phyloP scores from a whole-genome alignment of 1,140 invertebrate species.

The Atta texana region DNA sequence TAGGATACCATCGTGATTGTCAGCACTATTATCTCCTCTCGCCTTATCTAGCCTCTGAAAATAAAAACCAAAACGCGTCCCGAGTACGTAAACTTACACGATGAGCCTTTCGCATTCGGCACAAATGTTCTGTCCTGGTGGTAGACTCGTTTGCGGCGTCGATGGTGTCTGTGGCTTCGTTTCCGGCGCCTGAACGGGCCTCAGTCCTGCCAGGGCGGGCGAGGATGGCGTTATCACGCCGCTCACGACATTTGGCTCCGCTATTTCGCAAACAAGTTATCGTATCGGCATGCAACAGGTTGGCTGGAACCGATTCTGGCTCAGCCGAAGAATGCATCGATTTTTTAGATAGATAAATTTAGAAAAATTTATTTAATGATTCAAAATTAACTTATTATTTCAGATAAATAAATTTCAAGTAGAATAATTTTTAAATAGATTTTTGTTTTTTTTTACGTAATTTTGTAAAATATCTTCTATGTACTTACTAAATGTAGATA shows the following conservation, averaged over 20 bases:
- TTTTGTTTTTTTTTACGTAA: not conserved
- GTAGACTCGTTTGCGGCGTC: constrained; percentile 88
- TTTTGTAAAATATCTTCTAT: not conserved
- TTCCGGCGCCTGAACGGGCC: constrained; percentile 91
- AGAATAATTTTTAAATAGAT: not conserved
- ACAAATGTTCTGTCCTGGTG: constrained; percentile 96
- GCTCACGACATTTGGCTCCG: constrained; percentile 83
- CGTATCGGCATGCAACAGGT: constrained; percentile 71
- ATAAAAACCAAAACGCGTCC: constrained; percentile 22
- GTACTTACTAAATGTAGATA: not conserved
- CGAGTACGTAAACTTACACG: constrained; percentile 92
- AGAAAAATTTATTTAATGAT: too few species aligned
- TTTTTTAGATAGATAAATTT: not conserved
- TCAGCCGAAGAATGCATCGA: constrained; percentile 55
- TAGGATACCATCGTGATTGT: constrained; percentile 19
- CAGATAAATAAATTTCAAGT: not conserved
- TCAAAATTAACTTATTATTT: too few species aligned
- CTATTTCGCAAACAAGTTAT: constrained; percentile 80
- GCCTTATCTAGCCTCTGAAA: constrained; percentile 61
- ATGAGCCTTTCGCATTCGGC: constrained; percentile 97
- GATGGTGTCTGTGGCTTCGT: constrained; percentile 85
- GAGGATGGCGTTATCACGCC: constrained; percentile 85
- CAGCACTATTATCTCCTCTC: constrained; percentile 32
- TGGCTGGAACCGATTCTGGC: constrained; percentile 53
- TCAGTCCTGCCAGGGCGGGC: constrained; percentile 86